Percentiles rank a stretch among this genome's conserved stretches.
These are phyloP conservation scores for Gobius niger DNA, from an alignment of 2,113 vertebrate species.

Conservation along the genomic window DNA sequence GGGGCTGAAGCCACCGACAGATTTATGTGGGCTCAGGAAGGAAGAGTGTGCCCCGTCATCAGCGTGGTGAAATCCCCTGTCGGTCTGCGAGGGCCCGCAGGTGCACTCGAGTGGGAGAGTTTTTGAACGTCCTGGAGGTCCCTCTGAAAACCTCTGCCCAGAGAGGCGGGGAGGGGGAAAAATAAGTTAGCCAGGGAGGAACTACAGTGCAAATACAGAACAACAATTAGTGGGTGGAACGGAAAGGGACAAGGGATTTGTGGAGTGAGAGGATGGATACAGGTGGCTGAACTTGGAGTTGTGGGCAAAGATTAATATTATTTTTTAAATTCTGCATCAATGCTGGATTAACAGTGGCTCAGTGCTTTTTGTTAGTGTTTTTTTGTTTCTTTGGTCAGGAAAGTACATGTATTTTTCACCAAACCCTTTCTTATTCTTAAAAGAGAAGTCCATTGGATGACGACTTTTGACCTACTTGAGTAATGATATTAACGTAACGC, in stretches of 20 bases:
- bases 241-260: slow-evolving; percentile 56
- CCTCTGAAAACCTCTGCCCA: slow-evolving; percentile 32
- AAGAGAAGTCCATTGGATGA: too few species aligned
- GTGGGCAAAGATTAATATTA: too few species aligned
- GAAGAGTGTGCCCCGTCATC: slow-evolving; percentile 71
- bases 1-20: slow-evolving; percentile 67
- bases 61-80: slow-evolving; percentile 68
- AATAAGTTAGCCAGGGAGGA: slow-evolving; percentile 43
- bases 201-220: slow-evolving; percentile 42
- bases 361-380: too few species aligned
- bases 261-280: slow-evolving; percentile 40
- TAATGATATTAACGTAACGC: too few species aligned
- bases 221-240: slow-evolving; percentile 65
- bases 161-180: slow-evolving; percentile 17
- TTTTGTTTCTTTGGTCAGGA: too few species aligned
- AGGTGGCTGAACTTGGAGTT: slow-evolving; percentile 29
- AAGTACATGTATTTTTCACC: too few species aligned
- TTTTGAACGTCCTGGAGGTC: slow-evolving; percentile 72
- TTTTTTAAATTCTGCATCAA: too few species aligned
- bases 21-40: slow-evolving; percentile 80
- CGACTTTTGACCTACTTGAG: too few species aligned
- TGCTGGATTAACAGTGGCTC: too few species aligned
- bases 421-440: too few species aligned
- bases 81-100: slow-evolving; percentile 59
- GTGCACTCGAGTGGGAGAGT: slow-evolving; percentile 57